Base-by-base conservation (phyloP, 2,888 invertebrate species). In the Entomobrya multifasciata region DNA sequence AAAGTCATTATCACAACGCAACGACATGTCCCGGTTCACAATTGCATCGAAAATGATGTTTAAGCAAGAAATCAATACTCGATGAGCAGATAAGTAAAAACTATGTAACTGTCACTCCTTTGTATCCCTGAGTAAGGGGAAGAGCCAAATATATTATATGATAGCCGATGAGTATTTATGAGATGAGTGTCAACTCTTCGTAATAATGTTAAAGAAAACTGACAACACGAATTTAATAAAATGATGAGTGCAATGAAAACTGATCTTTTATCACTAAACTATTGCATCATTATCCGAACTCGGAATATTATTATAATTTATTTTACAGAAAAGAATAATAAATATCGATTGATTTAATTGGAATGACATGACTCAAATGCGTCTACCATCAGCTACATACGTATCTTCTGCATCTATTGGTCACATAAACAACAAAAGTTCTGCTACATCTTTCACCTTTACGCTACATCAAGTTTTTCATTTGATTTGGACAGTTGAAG, bases 1-100 rank as follows among this genome's bases (percentile, higher is more conserved):
- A 47, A 49, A 70, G 70, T 70, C 47, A 70, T 11, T 41, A 44
- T 41, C 44, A n/a, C 22, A 60, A 20, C 41, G 15, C 65, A 65
- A 36, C 41, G 65, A 65, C 36, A 30, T 65, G 20, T 30, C 22
- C 30, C 27, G 62, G 5, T 30, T 22, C 41, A 2, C 13, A 67
- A 41, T 5, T 65, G 10, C 22, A 44, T 1, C 11, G 22, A 11
- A 44, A 67, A 41, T 44, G 20, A 22, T 47, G 62, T 62, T 5
- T 17, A 49, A 57, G 20, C 20, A 20, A 22, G 57, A 25, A 22
- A 11, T 22, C 6, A 57, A 25, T 57, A 57, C 22, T 57, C 25
- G 8, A 49, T 11, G 15, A 20, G 25, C 25, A 25, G 25, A 11
- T 57, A 57, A n/a, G 44, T 67, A 27, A 15, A 70, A 6, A 10